Evolutionary conservation across 2,797 vertebrate species (phyloP), one percentile per base, ranked within the genome.

Genomic region (Acanthurus lineatus): DNA sequence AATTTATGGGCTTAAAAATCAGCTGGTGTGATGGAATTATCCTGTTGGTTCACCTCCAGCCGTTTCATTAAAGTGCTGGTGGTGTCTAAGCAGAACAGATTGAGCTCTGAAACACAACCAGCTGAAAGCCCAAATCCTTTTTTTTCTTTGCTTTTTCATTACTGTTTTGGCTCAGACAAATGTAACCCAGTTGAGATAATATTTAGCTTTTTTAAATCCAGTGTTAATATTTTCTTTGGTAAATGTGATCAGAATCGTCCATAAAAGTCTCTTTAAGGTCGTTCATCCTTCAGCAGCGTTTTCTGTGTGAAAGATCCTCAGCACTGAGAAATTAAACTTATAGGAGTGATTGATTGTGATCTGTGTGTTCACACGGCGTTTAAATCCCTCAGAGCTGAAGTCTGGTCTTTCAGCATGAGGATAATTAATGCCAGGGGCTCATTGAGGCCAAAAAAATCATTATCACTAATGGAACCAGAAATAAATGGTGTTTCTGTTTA

Each of bases 351-450:
- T 19, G 47, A 49, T 32, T n/a, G 58, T 15, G 16, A 20, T 58
- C 28, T 58, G 22, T 70, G 15, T 51, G 5, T 81, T 61, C 47
- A 22, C 57, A n/a, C 22, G 47, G 11, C 12, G 14, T 16, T 35
- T 73, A 58, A 68, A 70, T 65, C 69, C 64, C 53, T 68, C 42
- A 47, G n/a, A 15, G 6, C 32, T 59, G 28, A 40, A 38, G 28
- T 40, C 32, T 28, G 28, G 5, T 11, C 22, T 40, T 65, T 22
- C 9, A 28, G 25, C 67, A 35, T 65, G 28, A 70, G 35, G 57
- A 35, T 68, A 57, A 75, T 77, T 79, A 69, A 75, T 48, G 15
- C 58, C 53, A 74, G 20, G 65, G 32, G 53, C 51, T 32, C 47
- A 74, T 68, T 69, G 14, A 69, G 44, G 38, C 40, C 12, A 25